phyloP scores from a whole-genome alignment of 2,888 invertebrate genomes.

The Drosophila seclusa region DNA sequence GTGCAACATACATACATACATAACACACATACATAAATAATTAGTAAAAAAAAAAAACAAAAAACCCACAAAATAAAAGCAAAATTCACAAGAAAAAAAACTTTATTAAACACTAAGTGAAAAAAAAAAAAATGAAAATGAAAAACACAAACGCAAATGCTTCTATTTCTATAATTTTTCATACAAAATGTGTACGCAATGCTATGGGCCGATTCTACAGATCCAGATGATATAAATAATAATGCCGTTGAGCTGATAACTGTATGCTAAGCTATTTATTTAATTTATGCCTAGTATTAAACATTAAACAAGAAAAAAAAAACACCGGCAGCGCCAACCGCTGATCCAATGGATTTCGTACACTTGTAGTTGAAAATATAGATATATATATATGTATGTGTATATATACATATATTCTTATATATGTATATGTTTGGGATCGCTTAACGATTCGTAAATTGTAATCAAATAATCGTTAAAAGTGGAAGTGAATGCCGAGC shows the following conservation, averaged over 20 bases:
- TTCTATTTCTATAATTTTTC: slow-evolving; percentile 58
- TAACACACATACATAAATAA: slow-evolving; percentile 17
- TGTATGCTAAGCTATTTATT: slow-evolving; percentile 77
- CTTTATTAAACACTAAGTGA: slow-evolving; percentile 66
- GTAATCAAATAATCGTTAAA: slow-evolving; percentile 65
- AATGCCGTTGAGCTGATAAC: slow-evolving; percentile 67
- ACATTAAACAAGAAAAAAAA: slow-evolving; percentile 29
- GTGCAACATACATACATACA: slow-evolving; percentile 22
- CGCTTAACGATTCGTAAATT: slow-evolving; percentile 69
- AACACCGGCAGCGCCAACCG: slow-evolving; percentile 45
- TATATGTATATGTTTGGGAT: slow-evolving; percentile 43
- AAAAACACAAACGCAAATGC: slow-evolving; percentile 31
- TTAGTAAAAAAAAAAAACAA: slow-evolving; percentile 28
- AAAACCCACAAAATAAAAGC: slow-evolving; percentile 13
- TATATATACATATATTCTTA: slow-evolving; percentile 17
- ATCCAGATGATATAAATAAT: slow-evolving; percentile 67
- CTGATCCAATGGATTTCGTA: slow-evolving; percentile 65
- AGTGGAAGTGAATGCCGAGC: slow-evolving; percentile 68
- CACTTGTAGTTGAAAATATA: slow-evolving; percentile 68
- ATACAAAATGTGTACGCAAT: slow-evolving; percentile 52
- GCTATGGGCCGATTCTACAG: slow-evolving; percentile 46
- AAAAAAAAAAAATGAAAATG: not conserved
- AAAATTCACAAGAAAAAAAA: slow-evolving; percentile 46
- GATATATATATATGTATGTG: slow-evolving; percentile 19
- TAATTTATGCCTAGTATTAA: slow-evolving; percentile 78